Evolutionary conservation across 2,797 vertebrate species (phyloP).

Genomic region (Artibeus jamaicensis): DNA sequence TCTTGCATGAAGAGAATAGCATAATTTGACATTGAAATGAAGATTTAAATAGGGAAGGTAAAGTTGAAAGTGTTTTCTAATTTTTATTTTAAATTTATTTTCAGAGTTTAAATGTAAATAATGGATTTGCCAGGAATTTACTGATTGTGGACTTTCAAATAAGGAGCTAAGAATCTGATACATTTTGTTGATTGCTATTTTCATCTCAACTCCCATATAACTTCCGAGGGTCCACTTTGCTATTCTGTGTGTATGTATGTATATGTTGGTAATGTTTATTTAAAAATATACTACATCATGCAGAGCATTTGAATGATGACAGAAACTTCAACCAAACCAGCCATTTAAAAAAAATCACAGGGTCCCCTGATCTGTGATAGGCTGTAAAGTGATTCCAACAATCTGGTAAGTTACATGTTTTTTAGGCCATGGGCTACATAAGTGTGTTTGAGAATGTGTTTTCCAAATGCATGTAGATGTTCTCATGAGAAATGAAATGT

Average conservation of each 20-base stretch:
- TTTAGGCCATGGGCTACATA: neutral
- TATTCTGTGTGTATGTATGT: neutral
- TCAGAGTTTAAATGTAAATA: neutral
- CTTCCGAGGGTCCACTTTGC: neutral
- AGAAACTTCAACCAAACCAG: neutral
- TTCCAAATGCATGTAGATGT: neutral
- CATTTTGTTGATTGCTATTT: neutral
- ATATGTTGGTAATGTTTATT: neutral
- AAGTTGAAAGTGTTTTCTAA: neutral
- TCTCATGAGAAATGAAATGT: conserved; percentile 11
- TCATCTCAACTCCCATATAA: neutral
- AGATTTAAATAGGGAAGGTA: neutral
- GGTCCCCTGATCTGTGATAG: neutral
- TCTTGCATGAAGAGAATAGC: neutral
- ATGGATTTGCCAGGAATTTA: neutral
- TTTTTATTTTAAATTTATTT: conserved; percentile 39
- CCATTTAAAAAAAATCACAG: neutral
- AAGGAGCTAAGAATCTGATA: neutral
- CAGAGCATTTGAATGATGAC: neutral
- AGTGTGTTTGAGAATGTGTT: neutral
- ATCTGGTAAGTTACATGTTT: neutral
- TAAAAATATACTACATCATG: neutral
- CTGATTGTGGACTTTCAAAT: neutral
- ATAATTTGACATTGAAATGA: conserved; percentile 30
- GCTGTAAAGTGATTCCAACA: neutral